phyloP scores from a whole-genome alignment of 2,113 vertebrate species.

The Pangasianodon hypophthalmus region DNA sequence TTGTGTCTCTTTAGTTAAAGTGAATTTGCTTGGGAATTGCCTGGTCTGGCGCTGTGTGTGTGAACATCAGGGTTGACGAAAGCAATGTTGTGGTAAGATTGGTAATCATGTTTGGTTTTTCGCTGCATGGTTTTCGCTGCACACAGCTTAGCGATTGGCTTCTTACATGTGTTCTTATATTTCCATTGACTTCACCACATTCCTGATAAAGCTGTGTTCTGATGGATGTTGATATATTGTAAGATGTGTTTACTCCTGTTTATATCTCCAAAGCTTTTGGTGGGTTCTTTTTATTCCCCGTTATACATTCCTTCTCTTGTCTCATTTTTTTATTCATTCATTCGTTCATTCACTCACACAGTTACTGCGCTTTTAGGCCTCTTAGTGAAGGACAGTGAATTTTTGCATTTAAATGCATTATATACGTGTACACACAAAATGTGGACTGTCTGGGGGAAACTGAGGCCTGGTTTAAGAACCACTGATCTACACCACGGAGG shows the following conservation, averaged over 20 bases:
- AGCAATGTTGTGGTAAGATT: neutral
- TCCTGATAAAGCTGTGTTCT: neutral
- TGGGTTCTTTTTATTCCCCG: neutral
- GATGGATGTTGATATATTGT: constrained; percentile 22
- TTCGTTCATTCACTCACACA: neutral
- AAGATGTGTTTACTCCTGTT: constrained; percentile 12
- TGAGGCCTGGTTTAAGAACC: neutral
- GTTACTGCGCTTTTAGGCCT: neutral
- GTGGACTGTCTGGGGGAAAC: neutral
- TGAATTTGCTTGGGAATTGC: neutral
- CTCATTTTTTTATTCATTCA: neutral
- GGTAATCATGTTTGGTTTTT: neutral
- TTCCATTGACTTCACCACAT: neutral
- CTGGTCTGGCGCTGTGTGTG: neutral
- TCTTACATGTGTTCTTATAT: neutral
- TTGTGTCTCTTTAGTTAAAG: constrained; percentile 18
- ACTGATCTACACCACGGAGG: neutral
- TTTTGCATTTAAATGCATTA: neutral
- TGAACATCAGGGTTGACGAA: neutral
- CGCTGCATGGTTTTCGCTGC: neutral
- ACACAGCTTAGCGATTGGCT: neutral
- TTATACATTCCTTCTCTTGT: constrained; percentile 13
- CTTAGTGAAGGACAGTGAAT: neutral
- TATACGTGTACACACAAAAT: neutral
- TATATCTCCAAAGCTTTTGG: constrained; percentile 8